Evolutionary conservation across 2,113 vertebrate genomes (phyloP).

Genomic region (Marmota flaviventris): DNA sequence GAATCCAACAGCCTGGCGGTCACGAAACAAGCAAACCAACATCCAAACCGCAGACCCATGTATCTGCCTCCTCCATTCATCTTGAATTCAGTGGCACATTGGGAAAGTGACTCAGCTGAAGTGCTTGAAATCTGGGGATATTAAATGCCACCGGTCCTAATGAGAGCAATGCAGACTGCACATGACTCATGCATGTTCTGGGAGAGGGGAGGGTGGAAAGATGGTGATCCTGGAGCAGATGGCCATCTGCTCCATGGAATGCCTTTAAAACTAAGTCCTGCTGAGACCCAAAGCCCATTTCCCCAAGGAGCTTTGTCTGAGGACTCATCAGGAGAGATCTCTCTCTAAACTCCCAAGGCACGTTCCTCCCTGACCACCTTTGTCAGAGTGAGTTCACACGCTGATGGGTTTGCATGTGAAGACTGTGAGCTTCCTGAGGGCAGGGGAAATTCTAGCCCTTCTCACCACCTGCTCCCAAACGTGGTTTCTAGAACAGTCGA

Average conservation of each 20-base stretch:
- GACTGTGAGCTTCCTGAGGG: not conserved
- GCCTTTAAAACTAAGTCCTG: not conserved
- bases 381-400: not conserved
- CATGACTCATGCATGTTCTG: accelerated
- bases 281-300: not conserved
- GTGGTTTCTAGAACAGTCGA: not conserved
- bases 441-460: not conserved
- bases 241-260: accelerated
- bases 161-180: accelerated
- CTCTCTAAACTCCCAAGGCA: not conserved
- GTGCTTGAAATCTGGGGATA: not conserved
- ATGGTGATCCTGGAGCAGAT: accelerated
- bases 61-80: not conserved
- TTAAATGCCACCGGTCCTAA: not conserved
- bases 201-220: not conserved
- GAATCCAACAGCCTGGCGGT: too few relatives aligned
- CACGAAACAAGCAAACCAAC: not conserved
- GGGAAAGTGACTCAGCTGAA: not conserved
- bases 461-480: too few relatives aligned
- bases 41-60: not conserved
- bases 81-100: not conserved
- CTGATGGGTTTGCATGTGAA: accelerated
- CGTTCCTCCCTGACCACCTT: not conserved
- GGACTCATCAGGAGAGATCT: not conserved
- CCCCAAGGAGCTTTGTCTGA: not conserved